A percentile compares a stretch with the other conserved stretches of the same genome.
These are phyloP conservation scores for Tetramorium simillimum DNA, from an alignment of 1,140 invertebrate genomes.

Conservation along the genomic window DNA sequence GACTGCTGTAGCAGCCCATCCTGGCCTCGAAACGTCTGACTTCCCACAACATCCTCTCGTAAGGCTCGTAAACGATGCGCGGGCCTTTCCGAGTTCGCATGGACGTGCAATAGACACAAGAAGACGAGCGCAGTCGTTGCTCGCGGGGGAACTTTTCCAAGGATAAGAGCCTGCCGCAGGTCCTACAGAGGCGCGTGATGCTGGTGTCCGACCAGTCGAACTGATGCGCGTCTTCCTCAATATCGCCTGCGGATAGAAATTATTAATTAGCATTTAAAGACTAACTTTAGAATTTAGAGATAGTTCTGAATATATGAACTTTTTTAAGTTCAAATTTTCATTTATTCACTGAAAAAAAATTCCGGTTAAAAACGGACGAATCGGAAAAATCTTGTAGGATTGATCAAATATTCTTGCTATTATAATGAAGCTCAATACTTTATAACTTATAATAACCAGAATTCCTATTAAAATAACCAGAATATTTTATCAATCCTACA, in stretches of 20 bases:
- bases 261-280: background rate
- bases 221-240: background rate
- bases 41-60: constrained; percentile 87
- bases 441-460: too few species aligned
- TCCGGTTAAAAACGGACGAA: too few species aligned
- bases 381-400: too few species aligned
- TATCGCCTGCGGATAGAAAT: background rate
- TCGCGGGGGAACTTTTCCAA: constrained; percentile 53
- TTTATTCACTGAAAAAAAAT: background rate
- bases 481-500: too few species aligned
- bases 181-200: constrained; percentile 62
- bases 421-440: too few species aligned
- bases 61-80: constrained; percentile 81
- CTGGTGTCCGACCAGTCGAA: background rate
- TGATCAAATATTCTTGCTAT: too few species aligned
- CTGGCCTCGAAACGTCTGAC: constrained; percentile 86
- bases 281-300: background rate
- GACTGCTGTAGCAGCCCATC: constrained; percentile 81
- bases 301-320: background rate
- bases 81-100: constrained; percentile 57
- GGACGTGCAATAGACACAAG: constrained; percentile 71
- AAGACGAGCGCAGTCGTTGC: constrained; percentile 9
- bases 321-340: background rate
- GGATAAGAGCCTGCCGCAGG: constrained; percentile 63
- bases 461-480: too few species aligned